These are phyloP conservation scores for Orius laevigatus DNA, from an alignment of 1,140 invertebrate genomes.

Conservation along the genomic window DNA sequence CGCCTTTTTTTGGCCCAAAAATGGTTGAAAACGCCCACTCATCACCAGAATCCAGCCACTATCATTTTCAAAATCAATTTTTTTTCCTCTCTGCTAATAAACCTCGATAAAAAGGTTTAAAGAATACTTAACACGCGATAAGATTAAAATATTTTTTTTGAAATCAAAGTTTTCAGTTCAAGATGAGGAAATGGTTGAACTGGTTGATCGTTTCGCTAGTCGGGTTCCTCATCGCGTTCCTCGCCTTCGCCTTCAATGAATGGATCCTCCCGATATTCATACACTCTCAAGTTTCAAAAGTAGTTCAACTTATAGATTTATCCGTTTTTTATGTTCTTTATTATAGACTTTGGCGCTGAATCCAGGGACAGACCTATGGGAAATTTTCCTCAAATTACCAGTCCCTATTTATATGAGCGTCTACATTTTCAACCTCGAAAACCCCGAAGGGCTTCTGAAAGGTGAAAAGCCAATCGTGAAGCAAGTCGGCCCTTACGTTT, in stretches of 20 bases:
- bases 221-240: slow-evolving; percentile 3
- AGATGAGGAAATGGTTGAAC: slow-evolving; percentile 11
- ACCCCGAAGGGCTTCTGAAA: slow-evolving; percentile 8
- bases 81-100: no score
- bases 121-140: no score
- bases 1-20: no score
- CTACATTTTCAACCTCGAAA: slow-evolving; percentile 12
- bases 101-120: no score
- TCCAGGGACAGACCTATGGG: slow-evolving; percentile 11
- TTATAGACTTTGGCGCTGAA: slow-evolving; percentile 10
- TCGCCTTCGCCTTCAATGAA: slow-evolving; percentile 1
- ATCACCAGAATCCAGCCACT: no score
- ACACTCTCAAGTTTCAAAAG: slow-evolving; percentile 7
- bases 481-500: slow-evolving; percentile 11
- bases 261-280: slow-evolving; percentile 6
- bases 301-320: neutral
- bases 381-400: slow-evolving; percentile 3
- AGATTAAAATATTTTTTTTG: no score
- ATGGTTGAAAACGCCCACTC: no score
- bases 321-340: neutral
- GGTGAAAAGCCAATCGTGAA: slow-evolving; percentile 7
- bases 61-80: no score
- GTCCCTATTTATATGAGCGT: slow-evolving; percentile 9
- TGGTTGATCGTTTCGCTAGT: slow-evolving; percentile 8
- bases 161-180: no score